Evolutionary conservation across 64 coral and sea anemone species (phyloP), one percentile per base, ranked within the genome.

Genomic region (Porites lutea): DNA sequence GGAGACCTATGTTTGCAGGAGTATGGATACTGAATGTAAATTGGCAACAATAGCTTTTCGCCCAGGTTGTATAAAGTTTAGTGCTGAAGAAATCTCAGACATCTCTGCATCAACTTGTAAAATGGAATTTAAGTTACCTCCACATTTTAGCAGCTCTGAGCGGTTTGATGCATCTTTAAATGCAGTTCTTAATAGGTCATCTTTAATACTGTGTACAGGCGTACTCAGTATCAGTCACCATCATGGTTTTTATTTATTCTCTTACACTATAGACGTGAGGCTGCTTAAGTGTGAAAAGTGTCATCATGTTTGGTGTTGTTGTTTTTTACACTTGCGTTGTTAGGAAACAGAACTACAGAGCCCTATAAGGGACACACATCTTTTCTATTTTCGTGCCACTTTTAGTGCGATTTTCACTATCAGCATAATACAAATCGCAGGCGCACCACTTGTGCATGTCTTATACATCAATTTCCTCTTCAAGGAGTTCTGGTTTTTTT

Each of bases 101-200:
- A 84, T 89, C 62, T 89, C 83, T 94, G 92, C 87, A 20, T 94
- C 92, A 68, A 94, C 87, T 64, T 89, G 78, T 63, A 73, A 27
- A 52, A 72, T 94, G 54, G 76, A 94, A 13, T 65, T 94, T 15
- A 88, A 93, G 78, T 58, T 88, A 21, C 75, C 91, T 69, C 8
- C 52, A 20, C 72, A 88, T 88, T 73, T 88, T 76, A 61, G 66
- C 37, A 15, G 69, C 71, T 88, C 18, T 88, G 67, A 3, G 18
- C 50, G 75, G 69, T 88, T 88, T 88, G 51, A 59, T 73, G n/a
- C 16, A 59, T 61, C 18, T 76, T 23, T 76, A 20, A 74, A 59
- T 58, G 86, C 72, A 68, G 82, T 86, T 86, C 62, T 86, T 86
- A 64, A 69, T 51, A 86, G 62, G 11, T 68, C 82, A 16, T 67